Conservation (phyloP, 2,888 invertebrate species). For the Omphaloscelis lunosa region DNA sequence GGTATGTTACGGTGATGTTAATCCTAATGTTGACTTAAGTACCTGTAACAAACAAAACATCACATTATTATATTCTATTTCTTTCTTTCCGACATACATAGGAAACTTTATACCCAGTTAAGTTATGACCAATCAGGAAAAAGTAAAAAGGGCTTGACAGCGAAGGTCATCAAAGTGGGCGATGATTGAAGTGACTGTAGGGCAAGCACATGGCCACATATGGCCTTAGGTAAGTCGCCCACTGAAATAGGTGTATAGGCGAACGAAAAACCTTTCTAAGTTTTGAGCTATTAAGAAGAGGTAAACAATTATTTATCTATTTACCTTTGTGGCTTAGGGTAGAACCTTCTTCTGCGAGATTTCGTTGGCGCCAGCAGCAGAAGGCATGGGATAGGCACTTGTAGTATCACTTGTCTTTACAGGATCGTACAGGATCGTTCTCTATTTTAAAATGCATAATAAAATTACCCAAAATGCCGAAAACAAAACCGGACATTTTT, state of each 20-base stretch:
- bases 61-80: background rate
- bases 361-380: no score
- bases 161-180: constrained; percentile 37
- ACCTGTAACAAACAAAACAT: background rate
- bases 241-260: constrained; percentile 45
- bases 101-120: background rate
- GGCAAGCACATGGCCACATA: constrained; percentile 71
- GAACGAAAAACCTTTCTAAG: constrained; percentile 34
- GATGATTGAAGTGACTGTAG: constrained; percentile 24
- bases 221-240: constrained; percentile 68
- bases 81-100: background rate
- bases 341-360: no score
- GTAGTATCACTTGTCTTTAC: no score
- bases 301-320: no score
- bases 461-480: no score
- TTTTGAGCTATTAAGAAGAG: background rate
- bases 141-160: background rate
- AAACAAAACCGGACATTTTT: no score
- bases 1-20: background rate
- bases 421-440: no score
- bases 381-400: no score
- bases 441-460: no score
- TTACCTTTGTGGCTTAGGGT: no score
- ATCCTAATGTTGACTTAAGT: background rate
- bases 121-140: background rate